phyloP scores from a whole-genome alignment of 1,140 invertebrate species.

The Monochamus saltuarius region DNA sequence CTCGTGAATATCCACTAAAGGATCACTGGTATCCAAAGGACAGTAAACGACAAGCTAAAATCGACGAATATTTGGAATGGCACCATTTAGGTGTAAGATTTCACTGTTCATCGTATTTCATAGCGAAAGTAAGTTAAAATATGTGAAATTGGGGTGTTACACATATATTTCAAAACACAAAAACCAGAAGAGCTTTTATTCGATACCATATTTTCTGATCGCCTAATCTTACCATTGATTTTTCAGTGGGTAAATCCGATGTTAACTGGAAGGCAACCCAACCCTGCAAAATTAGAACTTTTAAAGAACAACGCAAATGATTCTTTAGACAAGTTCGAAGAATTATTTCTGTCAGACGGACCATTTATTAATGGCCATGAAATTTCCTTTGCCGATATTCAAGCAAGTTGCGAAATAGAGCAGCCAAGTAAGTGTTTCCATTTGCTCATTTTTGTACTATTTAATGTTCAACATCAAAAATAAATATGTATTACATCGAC shows the following conservation, averaged over 20 bases:
- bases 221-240: not conserved
- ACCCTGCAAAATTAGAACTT: conserved; percentile 52
- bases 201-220: conserved; percentile 9
- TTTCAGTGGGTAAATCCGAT: conserved; percentile 39
- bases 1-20: conserved; percentile 52
- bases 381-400: conserved; percentile 75
- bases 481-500: too few relatives aligned
- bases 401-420: conserved; percentile 82
- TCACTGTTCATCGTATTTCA: conserved; percentile 69
- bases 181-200: too few relatives aligned
- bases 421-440: conserved; percentile 67
- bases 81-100: conserved; percentile 75
- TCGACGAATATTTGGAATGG: conserved; percentile 88
- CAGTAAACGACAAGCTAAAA: conserved; percentile 64
- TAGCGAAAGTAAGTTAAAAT: conserved; percentile 58
- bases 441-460: too few relatives aligned
- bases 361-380: conserved; percentile 68
- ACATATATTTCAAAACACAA: too few relatives aligned
- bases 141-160: too few relatives aligned
- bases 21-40: conserved; percentile 76
- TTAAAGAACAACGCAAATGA: conserved; percentile 57
- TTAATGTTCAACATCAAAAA: too few relatives aligned
- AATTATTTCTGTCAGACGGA: conserved; percentile 62
- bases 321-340: conserved; percentile 62
- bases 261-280: conserved; percentile 42